Percentiles rank a stretch among this genome's conserved stretches.
phyloP scores from a whole-genome alignment of 2,797 vertebrate genomes.

The Tinamus major region DNA sequence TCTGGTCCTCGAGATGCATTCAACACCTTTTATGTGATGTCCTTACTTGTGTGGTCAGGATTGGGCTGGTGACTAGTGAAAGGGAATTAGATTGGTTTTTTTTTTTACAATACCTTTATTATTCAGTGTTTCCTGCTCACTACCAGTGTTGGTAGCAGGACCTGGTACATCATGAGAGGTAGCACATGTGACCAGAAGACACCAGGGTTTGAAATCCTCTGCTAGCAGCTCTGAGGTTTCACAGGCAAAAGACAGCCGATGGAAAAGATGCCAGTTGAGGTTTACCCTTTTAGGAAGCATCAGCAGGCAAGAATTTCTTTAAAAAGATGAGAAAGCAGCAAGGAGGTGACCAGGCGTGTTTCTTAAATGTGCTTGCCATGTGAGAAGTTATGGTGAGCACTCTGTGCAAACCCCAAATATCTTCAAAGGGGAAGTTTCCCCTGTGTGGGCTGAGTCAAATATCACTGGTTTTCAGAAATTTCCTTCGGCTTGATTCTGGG shows the following conservation, averaged over 20 bases:
- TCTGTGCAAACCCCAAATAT: constrained; percentile 49
- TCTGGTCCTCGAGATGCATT: not conserved
- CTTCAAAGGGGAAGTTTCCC: constrained; percentile 68
- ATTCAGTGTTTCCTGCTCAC: constrained; percentile 62
- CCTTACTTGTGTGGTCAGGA: not conserved
- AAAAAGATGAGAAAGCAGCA: not conserved
- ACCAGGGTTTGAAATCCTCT: not conserved
- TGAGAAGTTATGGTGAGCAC: not conserved
- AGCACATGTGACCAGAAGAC: not conserved
- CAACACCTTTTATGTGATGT: constrained; percentile 17
- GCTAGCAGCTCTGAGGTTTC: not conserved
- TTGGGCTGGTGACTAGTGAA: not conserved
- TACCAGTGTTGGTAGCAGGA: not conserved
- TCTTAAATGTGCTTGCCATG: not conserved
- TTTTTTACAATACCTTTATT: constrained; percentile 33
- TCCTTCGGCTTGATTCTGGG: constrained; percentile 54
- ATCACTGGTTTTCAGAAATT: constrained; percentile 72
- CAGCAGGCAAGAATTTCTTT: not conserved
- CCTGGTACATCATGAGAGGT: not conserved
- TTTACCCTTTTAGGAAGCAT: constrained; percentile 36
- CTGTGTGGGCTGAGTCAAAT: constrained; percentile 69
- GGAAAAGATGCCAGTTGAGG: not conserved
- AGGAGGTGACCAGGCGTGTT: not conserved
- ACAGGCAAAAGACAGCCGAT: not conserved
- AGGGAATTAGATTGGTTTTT: not conserved